A percentile compares a stretch with the other conserved stretches of the same genome.
These are phyloP conservation scores for Campoplex capitator DNA, from an alignment of 2,888 invertebrate species.

Conservation along the genomic window DNA sequence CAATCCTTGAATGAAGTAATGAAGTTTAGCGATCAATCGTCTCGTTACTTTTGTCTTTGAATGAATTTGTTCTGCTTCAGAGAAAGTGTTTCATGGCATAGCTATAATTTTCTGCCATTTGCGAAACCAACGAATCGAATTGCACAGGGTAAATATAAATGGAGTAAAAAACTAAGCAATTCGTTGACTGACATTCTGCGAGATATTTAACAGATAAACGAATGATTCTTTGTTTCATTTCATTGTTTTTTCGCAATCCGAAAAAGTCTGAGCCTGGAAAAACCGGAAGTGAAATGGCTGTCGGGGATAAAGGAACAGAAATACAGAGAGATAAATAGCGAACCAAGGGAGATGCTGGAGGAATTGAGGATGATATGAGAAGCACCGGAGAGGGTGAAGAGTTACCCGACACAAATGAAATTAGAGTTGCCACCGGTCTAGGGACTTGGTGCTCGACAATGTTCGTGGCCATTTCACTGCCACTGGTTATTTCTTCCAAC, in stretches of 20 bases:
- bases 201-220: neutral
- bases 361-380: conserved; percentile 25
- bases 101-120: neutral
- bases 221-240: neutral
- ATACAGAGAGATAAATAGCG: neutral
- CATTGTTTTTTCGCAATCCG: neutral
- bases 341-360: conserved; percentile 18
- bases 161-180: neutral
- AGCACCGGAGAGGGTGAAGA: conserved; percentile 39
- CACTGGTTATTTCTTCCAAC: conserved; percentile 35
- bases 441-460: conserved; percentile 48
- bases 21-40: neutral
- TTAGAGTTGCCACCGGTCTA: conserved; percentile 77
- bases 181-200: neutral
- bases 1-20: neutral
- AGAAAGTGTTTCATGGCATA: neutral
- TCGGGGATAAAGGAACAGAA: conserved; percentile 27
- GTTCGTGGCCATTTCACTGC: conserved; percentile 28
- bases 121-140: neutral
- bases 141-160: neutral
- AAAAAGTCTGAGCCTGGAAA: neutral
- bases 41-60: neutral
- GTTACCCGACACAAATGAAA: conserved; percentile 74
- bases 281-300: conserved; percentile 52
- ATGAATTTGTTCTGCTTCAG: neutral